phyloP scores from a whole-genome alignment of 1,140 invertebrate species.

The Neocloeon triangulifer region DNA sequence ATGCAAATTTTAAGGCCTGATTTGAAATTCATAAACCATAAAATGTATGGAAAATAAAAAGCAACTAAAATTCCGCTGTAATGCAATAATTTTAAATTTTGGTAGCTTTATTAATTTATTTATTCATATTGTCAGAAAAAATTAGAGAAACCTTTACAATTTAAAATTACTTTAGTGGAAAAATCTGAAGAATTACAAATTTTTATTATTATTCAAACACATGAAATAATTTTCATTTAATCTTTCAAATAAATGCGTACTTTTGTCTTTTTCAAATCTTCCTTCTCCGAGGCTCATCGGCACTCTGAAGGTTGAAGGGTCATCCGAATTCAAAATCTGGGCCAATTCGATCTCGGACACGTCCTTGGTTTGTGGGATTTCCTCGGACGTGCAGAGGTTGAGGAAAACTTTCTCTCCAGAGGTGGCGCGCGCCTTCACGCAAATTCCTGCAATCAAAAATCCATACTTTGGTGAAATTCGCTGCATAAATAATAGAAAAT shows the following conservation, averaged over 20 bases:
- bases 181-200: background rate
- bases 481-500: too few relatives aligned
- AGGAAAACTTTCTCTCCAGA: slow-evolving; percentile 52
- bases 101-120: too few relatives aligned
- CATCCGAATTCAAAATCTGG: slow-evolving; percentile 42
- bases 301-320: slow-evolving; percentile 43
- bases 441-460: slow-evolving; percentile 36
- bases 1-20: slow-evolving; percentile 9
- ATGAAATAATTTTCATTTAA: too few relatives aligned
- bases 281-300: slow-evolving; percentile 74
- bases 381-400: slow-evolving; percentile 51
- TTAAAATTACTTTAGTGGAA: slow-evolving; percentile 1
- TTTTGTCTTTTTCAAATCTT: slow-evolving; percentile 54
- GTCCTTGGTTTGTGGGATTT: slow-evolving; percentile 56
- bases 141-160: too few relatives aligned
- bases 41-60: too few relatives aligned
- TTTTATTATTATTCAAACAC: slow-evolving; percentile 2
- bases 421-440: slow-evolving; percentile 52
- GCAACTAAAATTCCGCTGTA: too few relatives aligned
- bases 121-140: too few relatives aligned
- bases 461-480: too few relatives aligned
- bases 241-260: too few relatives aligned
- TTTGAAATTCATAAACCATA: too few relatives aligned
- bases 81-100: too few relatives aligned
- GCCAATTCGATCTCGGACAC: slow-evolving; percentile 51